phyloP scores from a whole-genome alignment of 1,140 invertebrate species.

The Papilio dardanus region DNA sequence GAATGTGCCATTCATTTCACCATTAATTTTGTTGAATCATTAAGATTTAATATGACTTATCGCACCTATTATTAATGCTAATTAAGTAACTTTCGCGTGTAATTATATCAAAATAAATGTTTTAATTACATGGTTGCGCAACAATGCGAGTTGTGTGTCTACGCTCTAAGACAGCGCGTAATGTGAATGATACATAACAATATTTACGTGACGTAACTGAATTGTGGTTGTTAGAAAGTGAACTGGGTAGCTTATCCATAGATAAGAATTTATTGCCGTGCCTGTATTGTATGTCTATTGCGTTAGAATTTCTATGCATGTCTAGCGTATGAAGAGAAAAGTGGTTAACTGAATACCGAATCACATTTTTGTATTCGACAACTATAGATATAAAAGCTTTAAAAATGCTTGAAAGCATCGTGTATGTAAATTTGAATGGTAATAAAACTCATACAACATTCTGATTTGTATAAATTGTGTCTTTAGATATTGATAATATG shows the following conservation, averaged over 20 bases:
- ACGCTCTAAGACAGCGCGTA: constrained; percentile 24
- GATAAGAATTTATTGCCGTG: constrained; percentile 48
- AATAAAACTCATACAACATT: constrained; percentile 8
- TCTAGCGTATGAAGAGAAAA: constrained; percentile 35
- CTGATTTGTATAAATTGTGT: constrained; percentile 9
- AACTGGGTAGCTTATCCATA: constrained; percentile 45
- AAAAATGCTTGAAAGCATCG: not conserved
- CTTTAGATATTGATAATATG: not conserved
- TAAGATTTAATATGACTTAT: constrained; percentile 10
- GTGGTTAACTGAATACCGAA: constrained; percentile 40
- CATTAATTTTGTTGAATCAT: constrained; percentile 3
- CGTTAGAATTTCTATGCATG: constrained; percentile 41
- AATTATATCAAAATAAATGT: constrained; percentile 24
- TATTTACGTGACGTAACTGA: constrained; percentile 39
- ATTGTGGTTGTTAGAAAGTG: constrained; percentile 40
- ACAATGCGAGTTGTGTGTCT: constrained; percentile 19
- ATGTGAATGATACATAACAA: constrained; percentile 35
- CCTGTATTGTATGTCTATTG: constrained; percentile 40
- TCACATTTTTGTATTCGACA: constrained; percentile 31
- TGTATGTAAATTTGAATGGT: constrained; percentile 9
- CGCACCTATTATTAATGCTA: constrained; percentile 26
- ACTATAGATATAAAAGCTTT: constrained; percentile 12
- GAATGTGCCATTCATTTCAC: not conserved
- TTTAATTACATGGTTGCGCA: constrained; percentile 34
- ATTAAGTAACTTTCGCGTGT: constrained; percentile 30